Evolutionary conservation across 2,888 invertebrate genomes (phyloP).

Genomic region (Aproaerema taeniolella): DNA sequence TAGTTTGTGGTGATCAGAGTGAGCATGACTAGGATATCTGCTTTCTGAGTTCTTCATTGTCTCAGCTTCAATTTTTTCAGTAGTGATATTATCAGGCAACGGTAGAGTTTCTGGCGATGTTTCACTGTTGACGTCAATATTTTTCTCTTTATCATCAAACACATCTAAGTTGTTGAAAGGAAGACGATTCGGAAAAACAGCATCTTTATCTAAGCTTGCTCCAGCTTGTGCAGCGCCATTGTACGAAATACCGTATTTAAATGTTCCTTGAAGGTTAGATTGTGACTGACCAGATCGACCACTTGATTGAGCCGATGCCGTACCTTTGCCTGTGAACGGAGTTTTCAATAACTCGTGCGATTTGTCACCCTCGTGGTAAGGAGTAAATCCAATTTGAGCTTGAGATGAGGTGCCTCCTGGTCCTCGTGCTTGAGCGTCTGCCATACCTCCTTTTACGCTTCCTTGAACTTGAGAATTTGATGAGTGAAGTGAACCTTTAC

Average conservation of each 20-base stretch:
- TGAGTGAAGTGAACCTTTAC: conserved; percentile 85
- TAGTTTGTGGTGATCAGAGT: conserved; percentile 56
- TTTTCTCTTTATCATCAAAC: conserved; percentile 57
- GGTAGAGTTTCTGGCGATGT: conserved; percentile 20
- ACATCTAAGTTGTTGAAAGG: conserved; percentile 65
- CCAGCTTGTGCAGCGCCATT: conserved; percentile 90
- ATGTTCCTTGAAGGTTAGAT: conserved; percentile 89
- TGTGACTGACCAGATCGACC: conserved; percentile 87
- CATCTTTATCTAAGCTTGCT: conserved; percentile 81
- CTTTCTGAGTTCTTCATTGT: conserved; percentile 36
- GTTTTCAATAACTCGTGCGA: conserved; percentile 60
- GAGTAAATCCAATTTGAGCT: conserved; percentile 92
- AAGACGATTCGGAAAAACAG: conserved; percentile 57
- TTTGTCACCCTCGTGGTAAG: conserved; percentile 80
- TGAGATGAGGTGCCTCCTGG: conserved; percentile 91
- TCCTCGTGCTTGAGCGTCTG: conserved; percentile 90
- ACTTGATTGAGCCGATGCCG: conserved; percentile 87
- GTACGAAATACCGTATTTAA: conserved; percentile 85
- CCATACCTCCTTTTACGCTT: conserved; percentile 88
- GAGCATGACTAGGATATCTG: conserved; percentile 40
- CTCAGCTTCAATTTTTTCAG: conserved; percentile 31
- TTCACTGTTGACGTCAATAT: conserved; percentile 47
- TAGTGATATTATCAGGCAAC: conserved; percentile 24
- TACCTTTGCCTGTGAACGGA: conserved; percentile 85
- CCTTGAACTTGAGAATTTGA: conserved; percentile 89